Evolutionary conservation across 2,797 vertebrate genomes (phyloP).

Genomic region (Numenius phaeopus): DNA sequence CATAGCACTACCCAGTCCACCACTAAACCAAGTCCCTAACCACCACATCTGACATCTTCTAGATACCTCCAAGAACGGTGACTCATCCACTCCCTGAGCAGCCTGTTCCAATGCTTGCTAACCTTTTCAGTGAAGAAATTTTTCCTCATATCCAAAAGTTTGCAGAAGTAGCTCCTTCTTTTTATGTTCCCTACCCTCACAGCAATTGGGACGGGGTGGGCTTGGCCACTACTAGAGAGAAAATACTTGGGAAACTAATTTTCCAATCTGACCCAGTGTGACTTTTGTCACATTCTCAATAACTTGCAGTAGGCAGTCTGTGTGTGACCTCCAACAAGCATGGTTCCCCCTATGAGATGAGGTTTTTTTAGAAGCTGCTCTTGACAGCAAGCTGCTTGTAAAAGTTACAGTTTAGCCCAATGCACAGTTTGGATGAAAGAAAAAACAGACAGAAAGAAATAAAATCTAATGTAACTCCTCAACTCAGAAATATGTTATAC

Average conservation of each 20-base stretch:
- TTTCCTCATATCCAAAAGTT: not conserved
- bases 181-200: not conserved
- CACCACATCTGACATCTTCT: not conserved
- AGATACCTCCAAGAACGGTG: not conserved
- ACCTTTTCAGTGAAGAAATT: not conserved
- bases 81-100: not conserved
- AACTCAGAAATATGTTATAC: not conserved
- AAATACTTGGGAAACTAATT: not conserved
- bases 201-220: accelerated
- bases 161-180: not conserved
- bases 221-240: not conserved
- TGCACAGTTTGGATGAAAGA: not conserved
- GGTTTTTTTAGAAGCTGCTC: not conserved
- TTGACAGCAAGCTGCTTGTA: not conserved
- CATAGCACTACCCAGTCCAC: not conserved
- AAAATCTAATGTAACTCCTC: not conserved
- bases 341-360: not conserved
- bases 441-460: not conserved
- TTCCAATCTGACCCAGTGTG: not conserved
- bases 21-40: not conserved
- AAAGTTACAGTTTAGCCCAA: not conserved
- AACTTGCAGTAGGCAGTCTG: not conserved
- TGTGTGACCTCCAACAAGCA: not conserved
- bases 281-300: accelerated
- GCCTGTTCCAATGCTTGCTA: not conserved